A percentile compares a stretch with the other conserved stretches of the same genome.
phyloP scores from a whole-genome alignment of 2,797 vertebrate species.

The Malurus leucopterus region DNA sequence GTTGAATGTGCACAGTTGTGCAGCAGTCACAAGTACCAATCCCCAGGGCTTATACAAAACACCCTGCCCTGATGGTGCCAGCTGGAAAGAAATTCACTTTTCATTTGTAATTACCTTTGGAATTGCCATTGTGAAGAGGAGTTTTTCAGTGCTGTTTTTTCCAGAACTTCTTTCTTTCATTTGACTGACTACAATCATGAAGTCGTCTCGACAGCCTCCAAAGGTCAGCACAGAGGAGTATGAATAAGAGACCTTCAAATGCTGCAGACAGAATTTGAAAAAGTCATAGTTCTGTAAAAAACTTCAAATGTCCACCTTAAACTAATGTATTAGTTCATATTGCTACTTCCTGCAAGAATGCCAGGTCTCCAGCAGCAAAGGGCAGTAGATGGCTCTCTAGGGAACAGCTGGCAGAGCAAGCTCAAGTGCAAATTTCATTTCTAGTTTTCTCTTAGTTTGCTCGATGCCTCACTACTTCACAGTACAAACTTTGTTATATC shows the following conservation, averaged over 20 bases:
- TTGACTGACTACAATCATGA: slow-evolving; percentile 90
- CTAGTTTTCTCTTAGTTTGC: neutral
- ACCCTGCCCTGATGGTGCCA: neutral
- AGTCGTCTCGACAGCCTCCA: slow-evolving; percentile 89
- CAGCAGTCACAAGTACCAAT: neutral
- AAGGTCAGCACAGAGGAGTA: slow-evolving; percentile 90
- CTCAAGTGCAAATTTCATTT: neutral
- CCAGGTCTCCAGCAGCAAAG: neutral
- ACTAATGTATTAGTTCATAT: neutral
- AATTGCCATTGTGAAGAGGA: slow-evolving; percentile 86
- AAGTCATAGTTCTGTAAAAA: slow-evolving; percentile 4
- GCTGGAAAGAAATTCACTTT: neutral
- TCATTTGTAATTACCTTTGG: slow-evolving; percentile 82
- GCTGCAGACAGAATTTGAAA: slow-evolving; percentile 71
- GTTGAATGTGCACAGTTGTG: neutral
- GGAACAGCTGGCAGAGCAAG: neutral
- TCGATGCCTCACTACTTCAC: neutral
- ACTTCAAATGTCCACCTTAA: neutral
- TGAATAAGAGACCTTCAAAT: slow-evolving; percentile 80
- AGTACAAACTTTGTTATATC: neutral
- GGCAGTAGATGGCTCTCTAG: neutral
- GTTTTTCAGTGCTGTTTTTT: slow-evolving; percentile 85
- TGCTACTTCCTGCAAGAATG: neutral
- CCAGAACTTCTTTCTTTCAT: slow-evolving; percentile 79
- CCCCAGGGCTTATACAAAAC: neutral